Evolutionary conservation across 1,140 invertebrate genomes (phyloP).

Genomic region (Hyphantria cunea): DNA sequence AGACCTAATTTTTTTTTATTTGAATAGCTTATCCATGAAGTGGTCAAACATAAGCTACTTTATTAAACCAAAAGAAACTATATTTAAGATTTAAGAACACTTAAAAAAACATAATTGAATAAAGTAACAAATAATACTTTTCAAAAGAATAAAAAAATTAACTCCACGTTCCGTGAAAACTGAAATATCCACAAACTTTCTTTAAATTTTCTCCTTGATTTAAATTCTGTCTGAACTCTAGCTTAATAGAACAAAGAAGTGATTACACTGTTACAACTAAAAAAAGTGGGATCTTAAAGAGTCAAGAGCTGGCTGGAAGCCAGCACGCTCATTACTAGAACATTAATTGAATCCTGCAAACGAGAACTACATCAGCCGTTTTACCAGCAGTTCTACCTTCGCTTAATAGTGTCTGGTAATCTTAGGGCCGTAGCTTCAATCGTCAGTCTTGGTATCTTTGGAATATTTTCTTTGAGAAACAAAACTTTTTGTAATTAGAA

Average conservation of each 20-base stretch:
- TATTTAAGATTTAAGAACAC: too few species aligned
- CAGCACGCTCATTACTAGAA: conserved; percentile 22
- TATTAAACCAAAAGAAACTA: too few species aligned
- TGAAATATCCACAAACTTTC: background rate
- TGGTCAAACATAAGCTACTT: too few species aligned
- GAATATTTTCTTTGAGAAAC: too few species aligned
- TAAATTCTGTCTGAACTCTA: background rate
- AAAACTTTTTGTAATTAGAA: background rate
- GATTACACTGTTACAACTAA: conserved; percentile 18
- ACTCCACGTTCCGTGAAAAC: too few species aligned
- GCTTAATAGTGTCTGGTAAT: background rate
- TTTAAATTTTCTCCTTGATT: conserved; percentile 4
- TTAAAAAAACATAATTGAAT: too few species aligned
- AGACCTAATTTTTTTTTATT: too few species aligned
- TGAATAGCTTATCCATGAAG: too few species aligned
- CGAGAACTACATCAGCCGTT: conserved; percentile 11
- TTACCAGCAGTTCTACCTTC: background rate
- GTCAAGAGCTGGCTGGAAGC: conserved; percentile 20
- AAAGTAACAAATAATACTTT: too few species aligned
- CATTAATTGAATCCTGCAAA: conserved; percentile 29
- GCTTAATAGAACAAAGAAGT: conserved; percentile 24
- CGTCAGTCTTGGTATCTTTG: too few species aligned
- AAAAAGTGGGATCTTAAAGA: conserved; percentile 15
- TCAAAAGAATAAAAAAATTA: too few species aligned
- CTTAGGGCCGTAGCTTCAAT: background rate